These are phyloP conservation scores for Chorisops tibialis DNA, from an alignment of 2,888 invertebrate genomes.

Conservation along the genomic window DNA sequence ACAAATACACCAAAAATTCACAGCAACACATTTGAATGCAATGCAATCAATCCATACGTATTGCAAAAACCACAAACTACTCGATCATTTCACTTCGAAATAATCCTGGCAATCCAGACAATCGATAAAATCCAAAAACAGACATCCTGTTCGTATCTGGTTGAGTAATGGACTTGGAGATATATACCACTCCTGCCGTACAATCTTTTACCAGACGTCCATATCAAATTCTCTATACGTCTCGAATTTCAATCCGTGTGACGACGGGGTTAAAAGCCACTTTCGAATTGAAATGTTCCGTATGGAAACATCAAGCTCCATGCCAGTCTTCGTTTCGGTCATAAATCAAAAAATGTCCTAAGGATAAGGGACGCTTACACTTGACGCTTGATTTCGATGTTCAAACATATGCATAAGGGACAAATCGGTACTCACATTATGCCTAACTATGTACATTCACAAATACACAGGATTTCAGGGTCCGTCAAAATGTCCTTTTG, in stretches of 20 bases:
- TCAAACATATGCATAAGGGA: neutral
- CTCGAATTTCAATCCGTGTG: conserved; percentile 15
- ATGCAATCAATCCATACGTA: too few relatives aligned
- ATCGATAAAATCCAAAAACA: conserved; percentile 15
- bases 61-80: too few relatives aligned
- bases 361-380: conserved; percentile 11
- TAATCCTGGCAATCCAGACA: neutral
- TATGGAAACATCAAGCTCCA: neutral
- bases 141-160: conserved; percentile 15
- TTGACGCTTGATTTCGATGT: conserved; percentile 14
- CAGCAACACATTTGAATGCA: too few relatives aligned
- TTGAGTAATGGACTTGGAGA: conserved; percentile 11
- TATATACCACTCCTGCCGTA: neutral
- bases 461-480: neutral
- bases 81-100: too few relatives aligned
- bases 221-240: neutral
- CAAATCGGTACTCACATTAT: neutral
- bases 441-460: neutral
- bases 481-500: neutral
- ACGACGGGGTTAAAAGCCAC: conserved; percentile 24
- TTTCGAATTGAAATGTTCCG: conserved; percentile 23
- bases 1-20: too few relatives aligned
- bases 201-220: neutral
- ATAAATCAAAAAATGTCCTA: conserved; percentile 24
- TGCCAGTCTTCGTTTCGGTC: neutral